Conservation (phyloP, 2,888 invertebrate species). For the Luffia ferchaultella region DNA sequence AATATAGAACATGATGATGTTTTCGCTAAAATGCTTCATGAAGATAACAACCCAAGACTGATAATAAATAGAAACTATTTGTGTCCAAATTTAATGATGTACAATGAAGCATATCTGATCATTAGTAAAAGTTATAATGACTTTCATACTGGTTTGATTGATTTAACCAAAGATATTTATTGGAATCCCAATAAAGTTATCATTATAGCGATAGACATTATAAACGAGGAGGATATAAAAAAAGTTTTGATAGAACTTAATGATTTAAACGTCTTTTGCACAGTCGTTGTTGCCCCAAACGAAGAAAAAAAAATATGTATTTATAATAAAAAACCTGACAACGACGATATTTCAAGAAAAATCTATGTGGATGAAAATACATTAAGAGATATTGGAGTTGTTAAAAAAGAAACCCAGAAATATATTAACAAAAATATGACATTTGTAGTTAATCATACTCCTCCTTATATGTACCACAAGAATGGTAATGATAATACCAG, state of each 20-base stretch:
- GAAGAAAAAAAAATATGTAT: no score
- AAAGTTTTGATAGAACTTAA: neutral
- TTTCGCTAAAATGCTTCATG: neutral
- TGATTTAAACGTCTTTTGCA: neutral
- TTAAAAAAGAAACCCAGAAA: no score
- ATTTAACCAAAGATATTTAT: neutral
- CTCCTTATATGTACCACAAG: neutral
- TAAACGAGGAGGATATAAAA: neutral
- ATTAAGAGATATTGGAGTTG: no score
- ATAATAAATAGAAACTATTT: conserved; percentile 2
- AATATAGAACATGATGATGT: neutral
- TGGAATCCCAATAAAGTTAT: conserved; percentile 3
- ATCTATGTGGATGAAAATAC: no score
- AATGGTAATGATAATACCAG: neutral
- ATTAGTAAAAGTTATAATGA: neutral
- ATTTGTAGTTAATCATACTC: neutral
- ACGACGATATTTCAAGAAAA: no score
- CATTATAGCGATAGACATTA: neutral
- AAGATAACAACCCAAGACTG: neutral
- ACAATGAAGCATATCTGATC: conserved; percentile 4
- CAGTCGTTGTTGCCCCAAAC: neutral
- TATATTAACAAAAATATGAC: neutral
- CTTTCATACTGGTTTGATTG: neutral
- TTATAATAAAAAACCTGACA: no score
- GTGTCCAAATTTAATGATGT: neutral